These are phyloP conservation scores for Lophius piscatorius DNA, from an alignment of 2,113 vertebrate species.

Conservation along the genomic window DNA sequence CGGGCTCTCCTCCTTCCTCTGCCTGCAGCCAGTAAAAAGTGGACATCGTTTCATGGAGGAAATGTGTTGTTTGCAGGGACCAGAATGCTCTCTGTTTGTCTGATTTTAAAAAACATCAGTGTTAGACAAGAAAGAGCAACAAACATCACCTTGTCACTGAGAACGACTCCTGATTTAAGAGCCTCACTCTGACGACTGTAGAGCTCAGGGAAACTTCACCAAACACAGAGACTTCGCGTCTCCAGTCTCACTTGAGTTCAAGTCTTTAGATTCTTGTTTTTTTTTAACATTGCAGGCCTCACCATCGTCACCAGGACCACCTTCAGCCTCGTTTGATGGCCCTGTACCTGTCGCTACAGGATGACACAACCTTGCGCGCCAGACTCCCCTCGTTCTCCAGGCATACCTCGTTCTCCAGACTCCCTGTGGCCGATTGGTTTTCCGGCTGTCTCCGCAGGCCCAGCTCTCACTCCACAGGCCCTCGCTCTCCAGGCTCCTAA, in stretches of 20 bases:
- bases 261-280: conserved; percentile 9
- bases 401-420: conserved; percentile 50
- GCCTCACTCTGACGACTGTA: background rate
- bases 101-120: conserved; percentile 30
- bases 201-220: background rate
- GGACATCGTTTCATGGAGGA: conserved; percentile 37
- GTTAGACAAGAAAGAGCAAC: conserved; percentile 2
- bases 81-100: background rate
- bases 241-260: background rate
- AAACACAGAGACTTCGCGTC: no score
- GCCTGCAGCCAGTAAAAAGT: conserved; percentile 51
- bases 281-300: conserved; percentile 12
- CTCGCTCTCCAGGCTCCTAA: conserved; percentile 68
- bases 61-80: conserved; percentile 23
- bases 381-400: conserved; percentile 1
- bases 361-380: background rate
- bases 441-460: conserved; percentile 56
- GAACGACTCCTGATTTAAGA: conserved; percentile 23
- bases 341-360: no score
- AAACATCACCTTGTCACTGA: conserved; percentile 12
- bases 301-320: conserved; percentile 43
- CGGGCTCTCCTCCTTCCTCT: conserved; percentile 36
- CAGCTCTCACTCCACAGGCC: conserved; percentile 42
- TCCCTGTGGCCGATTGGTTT: conserved; percentile 61
- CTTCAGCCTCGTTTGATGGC: conserved; percentile 46